phyloP scores from a whole-genome alignment of 2,888 invertebrate genomes.

The Loripinus fragilis region DNA sequence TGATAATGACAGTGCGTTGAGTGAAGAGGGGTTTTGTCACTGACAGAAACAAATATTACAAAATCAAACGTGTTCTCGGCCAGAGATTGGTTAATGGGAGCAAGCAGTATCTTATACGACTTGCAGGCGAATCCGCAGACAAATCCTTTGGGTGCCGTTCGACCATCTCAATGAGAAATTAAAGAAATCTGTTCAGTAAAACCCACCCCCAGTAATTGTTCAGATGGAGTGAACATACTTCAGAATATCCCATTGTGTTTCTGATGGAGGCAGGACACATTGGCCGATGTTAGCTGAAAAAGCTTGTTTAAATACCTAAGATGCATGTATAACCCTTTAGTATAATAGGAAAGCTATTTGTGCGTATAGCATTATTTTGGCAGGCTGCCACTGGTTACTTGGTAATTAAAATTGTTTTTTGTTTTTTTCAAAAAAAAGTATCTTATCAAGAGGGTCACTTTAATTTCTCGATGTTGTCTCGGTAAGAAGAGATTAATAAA shows the following conservation, averaged over 20 bases:
- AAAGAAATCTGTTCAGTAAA: too few species aligned
- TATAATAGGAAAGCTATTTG: background rate
- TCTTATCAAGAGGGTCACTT: background rate
- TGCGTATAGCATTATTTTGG: background rate
- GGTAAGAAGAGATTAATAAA: too few species aligned
- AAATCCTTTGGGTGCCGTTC: background rate
- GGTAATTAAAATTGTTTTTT: background rate
- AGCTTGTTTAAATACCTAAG: background rate
- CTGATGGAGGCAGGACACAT: background rate
- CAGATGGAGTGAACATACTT: slow-evolving; percentile 2
- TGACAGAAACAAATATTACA: too few species aligned
- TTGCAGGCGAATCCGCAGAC: too few species aligned
- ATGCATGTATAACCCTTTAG: background rate
- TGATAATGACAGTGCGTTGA: background rate
- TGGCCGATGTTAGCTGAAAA: background rate
- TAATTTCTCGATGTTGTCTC: too few species aligned
- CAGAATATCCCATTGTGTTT: background rate
- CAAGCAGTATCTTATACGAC: too few species aligned
- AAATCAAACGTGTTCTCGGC: slow-evolving; percentile 3
- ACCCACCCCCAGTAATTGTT: background rate
- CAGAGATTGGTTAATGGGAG: too few species aligned
- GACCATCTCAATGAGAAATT: slow-evolving; percentile 11
- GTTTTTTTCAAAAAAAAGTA: background rate
- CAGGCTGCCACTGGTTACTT: slow-evolving; percentile 13
- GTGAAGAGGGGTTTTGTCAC: slow-evolving; percentile 10